phyloP scores from a whole-genome alignment of 2,888 invertebrate genomes.

The Mimas tiliae region DNA sequence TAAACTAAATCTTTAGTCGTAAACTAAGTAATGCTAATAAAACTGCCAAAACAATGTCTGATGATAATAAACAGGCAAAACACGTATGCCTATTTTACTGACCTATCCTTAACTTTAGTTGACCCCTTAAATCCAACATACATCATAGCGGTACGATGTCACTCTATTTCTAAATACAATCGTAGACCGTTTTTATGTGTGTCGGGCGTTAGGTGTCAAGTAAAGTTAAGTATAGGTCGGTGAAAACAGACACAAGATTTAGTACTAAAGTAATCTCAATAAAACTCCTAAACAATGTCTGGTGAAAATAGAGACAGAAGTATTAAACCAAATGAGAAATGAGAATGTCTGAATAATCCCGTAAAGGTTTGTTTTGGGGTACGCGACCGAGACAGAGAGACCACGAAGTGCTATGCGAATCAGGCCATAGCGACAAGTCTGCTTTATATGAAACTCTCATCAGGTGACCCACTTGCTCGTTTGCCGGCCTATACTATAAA shows the following conservation, averaged over 20 bases:
- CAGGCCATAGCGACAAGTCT: too few relatives aligned
- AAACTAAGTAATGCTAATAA: background rate
- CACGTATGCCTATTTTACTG: background rate
- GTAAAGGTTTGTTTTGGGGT: too few relatives aligned
- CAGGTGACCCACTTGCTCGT: too few relatives aligned
- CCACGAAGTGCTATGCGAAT: too few relatives aligned
- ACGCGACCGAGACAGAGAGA: too few relatives aligned
- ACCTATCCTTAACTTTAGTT: background rate
- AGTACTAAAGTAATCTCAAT: background rate
- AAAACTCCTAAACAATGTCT: background rate
- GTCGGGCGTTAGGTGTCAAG: background rate
- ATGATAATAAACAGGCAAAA: background rate
- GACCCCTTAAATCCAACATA: background rate
- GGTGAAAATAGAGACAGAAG: background rate
- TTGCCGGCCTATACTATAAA: too few relatives aligned
- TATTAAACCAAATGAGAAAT: constrained; percentile 30
- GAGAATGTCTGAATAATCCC: constrained; percentile 50
- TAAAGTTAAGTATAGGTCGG: background rate
- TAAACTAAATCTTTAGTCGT: background rate
- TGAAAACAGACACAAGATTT: background rate
- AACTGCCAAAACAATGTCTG: background rate
- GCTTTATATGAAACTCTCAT: too few relatives aligned
- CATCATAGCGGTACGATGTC: background rate
- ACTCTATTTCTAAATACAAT: background rate
- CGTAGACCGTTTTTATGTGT: background rate